These are phyloP conservation scores for Lagocephalus sceleratus DNA, from an alignment of 2,797 vertebrate genomes.

Conservation along the genomic window DNA sequence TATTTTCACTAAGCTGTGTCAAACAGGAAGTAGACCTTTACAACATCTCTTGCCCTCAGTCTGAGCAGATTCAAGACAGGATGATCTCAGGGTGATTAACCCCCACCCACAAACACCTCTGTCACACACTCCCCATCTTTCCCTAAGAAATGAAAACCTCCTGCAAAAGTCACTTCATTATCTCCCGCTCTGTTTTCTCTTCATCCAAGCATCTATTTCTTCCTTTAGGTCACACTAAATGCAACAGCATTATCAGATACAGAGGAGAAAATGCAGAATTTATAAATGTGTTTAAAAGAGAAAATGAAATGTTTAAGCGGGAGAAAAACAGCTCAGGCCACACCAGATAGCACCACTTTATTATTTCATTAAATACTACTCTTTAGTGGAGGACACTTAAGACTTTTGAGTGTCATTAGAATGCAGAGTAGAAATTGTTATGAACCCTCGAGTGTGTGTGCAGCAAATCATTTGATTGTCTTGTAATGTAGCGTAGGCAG, in stretches of 20 bases:
- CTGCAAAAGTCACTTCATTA: conserved; percentile 82
- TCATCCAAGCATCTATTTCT: conserved; percentile 46
- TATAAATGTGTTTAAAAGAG: too few relatives aligned
- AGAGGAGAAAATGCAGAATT: conserved; percentile 80
- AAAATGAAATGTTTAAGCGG: too few relatives aligned
- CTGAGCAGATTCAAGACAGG: conserved; percentile 53
- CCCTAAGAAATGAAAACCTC: conserved; percentile 64
- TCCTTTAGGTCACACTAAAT: conserved; percentile 83
- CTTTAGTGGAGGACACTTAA: conserved; percentile 45
- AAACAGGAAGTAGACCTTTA: conserved; percentile 59
- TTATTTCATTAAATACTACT: conserved; percentile 44
- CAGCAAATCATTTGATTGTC: conserved; percentile 56
- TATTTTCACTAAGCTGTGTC: conserved; percentile 53
- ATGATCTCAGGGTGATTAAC: conserved; percentile 64
- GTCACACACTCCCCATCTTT: conserved; percentile 39
- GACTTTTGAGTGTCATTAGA: conserved; percentile 52
- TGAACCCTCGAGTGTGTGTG: conserved; percentile 35
- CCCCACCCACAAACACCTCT: conserved; percentile 38
- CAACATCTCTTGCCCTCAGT: conserved; percentile 62
- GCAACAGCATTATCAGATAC: conserved; percentile 89
- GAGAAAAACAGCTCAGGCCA: too few relatives aligned
- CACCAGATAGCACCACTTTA: conserved; percentile 12
- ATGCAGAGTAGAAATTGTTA: conserved; percentile 38
- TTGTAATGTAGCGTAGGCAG: conserved; percentile 51
- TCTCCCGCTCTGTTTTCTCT: conserved; percentile 61